Conservation (phyloP, 2,797 vertebrate genomes). For the Onychomys torridus region DNA sequence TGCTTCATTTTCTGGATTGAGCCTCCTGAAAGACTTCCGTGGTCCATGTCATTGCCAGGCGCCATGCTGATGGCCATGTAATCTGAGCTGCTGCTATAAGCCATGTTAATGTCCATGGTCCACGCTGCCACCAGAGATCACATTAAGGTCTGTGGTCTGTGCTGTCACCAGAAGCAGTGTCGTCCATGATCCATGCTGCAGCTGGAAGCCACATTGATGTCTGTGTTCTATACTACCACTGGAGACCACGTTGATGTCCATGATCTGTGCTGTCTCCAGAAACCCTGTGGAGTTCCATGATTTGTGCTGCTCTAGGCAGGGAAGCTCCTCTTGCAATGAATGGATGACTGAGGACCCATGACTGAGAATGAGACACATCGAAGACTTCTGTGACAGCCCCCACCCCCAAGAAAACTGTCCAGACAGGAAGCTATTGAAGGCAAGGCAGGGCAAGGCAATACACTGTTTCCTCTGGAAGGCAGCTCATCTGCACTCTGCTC, state of each 20-base stretch:
- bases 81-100: no score
- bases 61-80: background rate
- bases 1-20: background rate
- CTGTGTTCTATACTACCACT: no score
- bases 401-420: background rate
- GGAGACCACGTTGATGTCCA: no score
- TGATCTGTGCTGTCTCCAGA: no score
- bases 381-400: background rate
- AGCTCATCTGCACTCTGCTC: background rate
- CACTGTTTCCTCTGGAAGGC: constrained; percentile 34
- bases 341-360: background rate
- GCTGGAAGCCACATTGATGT: no score
- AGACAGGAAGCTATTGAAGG: background rate
- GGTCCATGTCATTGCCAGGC: background rate
- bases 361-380: background rate
- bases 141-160: no score
- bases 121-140: no score
- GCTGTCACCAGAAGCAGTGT: no score
- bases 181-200: no score
- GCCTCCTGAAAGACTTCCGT: background rate
- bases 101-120: no score
- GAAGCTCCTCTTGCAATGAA: background rate
- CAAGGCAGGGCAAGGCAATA: background rate
- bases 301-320: background rate
- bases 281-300: no score